A percentile compares a stretch with the other conserved stretches of the same genome.
These are phyloP conservation scores for Thripadectes ignobilis DNA, from an alignment of 2,797 vertebrate species.

Conservation along the genomic window DNA sequence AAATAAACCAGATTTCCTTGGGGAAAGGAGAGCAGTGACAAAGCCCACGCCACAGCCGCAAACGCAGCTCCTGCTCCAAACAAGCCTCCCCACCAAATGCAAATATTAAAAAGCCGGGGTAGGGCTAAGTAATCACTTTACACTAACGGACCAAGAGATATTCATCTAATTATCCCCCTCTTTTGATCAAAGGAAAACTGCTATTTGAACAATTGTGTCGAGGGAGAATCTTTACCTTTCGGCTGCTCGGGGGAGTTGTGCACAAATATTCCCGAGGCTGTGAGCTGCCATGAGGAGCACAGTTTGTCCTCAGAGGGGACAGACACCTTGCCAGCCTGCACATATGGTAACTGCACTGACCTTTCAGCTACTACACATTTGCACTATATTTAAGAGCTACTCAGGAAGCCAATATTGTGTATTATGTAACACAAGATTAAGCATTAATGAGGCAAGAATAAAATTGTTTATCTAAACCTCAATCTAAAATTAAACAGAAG, in stretches of 20 bases:
- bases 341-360: neutral
- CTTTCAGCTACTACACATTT: conserved; percentile 4
- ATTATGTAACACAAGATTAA: conserved; percentile 71
- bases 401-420: conserved; percentile 49
- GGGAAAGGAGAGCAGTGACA: neutral
- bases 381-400: conserved; percentile 18
- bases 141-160: neutral
- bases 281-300: neutral
- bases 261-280: neutral
- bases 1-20: conserved; percentile 10
- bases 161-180: neutral
- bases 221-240: neutral
- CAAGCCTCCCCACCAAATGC: neutral
- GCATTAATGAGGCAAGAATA: conserved; percentile 68
- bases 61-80: neutral
- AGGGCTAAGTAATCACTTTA: conserved; percentile 19
- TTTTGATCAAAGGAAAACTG: conserved; percentile 3
- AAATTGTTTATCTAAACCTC: conserved; percentile 67
- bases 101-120: neutral
- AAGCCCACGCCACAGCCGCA: neutral
- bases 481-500: conserved; percentile 69
- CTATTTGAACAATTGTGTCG: neutral
- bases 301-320: neutral
- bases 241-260: rapidly evolving
- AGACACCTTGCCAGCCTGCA: conserved; percentile 16